A percentile compares a stretch with the other conserved stretches of the same genome.
Evolutionary conservation across 1,140 invertebrate species (phyloP).

Genomic region (Drosophila watanabei): DNA sequence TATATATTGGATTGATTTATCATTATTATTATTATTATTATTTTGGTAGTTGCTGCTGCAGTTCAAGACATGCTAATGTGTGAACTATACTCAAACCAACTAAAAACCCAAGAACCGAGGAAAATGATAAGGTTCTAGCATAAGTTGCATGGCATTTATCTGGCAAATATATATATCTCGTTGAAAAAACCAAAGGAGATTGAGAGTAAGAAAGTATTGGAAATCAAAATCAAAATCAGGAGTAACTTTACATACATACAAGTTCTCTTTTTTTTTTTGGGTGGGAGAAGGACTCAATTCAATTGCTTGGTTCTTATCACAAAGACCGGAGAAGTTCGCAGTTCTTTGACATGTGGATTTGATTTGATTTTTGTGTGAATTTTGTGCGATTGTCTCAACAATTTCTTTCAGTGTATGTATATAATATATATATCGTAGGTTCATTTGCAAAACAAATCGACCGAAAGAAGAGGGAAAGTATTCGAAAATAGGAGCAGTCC

Average conservation of each 20-base stretch:
- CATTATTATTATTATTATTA: constrained; percentile 5
- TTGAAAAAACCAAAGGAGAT: background rate
- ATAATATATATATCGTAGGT: constrained; percentile 65
- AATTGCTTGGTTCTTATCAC: constrained; percentile 67
- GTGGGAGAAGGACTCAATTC: constrained; percentile 48
- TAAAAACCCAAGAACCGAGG: constrained; percentile 20
- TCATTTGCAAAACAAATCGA: constrained; percentile 72
- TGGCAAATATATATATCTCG: constrained; percentile 35
- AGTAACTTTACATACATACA: constrained; percentile 79
- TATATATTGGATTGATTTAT: constrained; percentile 25
- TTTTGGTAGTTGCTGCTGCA: constrained; percentile 49
- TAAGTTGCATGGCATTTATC: constrained; percentile 54
- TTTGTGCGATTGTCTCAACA: constrained; percentile 71
- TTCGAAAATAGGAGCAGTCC: constrained; percentile 56
- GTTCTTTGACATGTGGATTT: constrained; percentile 49
- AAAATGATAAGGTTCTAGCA: constrained; percentile 36
- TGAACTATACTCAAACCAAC: constrained; percentile 53
- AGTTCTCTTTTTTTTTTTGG: constrained; percentile 32
- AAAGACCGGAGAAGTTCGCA: constrained; percentile 35
- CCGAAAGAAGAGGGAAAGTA: constrained; percentile 55
- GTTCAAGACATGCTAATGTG: constrained; percentile 70
- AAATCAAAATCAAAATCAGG: constrained; percentile 16
- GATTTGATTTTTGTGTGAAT: constrained; percentile 64
- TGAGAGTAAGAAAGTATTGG: background rate
- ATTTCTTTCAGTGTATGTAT: constrained; percentile 73